These are phyloP conservation scores for Lathronympha strigana DNA, from an alignment of 2,888 invertebrate genomes.

Conservation along the genomic window DNA sequence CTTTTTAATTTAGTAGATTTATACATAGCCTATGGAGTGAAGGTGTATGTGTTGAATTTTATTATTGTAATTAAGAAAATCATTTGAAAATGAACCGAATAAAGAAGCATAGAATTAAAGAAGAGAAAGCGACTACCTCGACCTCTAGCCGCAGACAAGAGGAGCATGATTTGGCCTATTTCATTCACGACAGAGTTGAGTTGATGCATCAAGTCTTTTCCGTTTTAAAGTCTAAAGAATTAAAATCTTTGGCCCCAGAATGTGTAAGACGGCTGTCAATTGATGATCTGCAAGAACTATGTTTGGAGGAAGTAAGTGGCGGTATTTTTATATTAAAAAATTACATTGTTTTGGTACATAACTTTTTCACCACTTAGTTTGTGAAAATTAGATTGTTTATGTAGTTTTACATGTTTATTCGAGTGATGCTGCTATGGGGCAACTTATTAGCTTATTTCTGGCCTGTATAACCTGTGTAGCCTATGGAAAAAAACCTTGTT, in stretches of 20 bases:
- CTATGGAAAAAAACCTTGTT: too few species aligned
- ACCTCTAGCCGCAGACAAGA: slow-evolving; percentile 55
- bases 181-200: slow-evolving; percentile 84
- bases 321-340: background rate
- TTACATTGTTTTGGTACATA: too few species aligned
- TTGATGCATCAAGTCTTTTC: slow-evolving; percentile 85
- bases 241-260: slow-evolving; percentile 83
- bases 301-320: slow-evolving; percentile 81
- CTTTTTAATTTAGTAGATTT: slow-evolving; percentile 1
- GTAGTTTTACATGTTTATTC: too few species aligned
- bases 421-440: too few species aligned
- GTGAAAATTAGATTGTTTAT: too few species aligned
- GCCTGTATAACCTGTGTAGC: too few species aligned
- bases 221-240: slow-evolving; percentile 81
- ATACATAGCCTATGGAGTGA: background rate
- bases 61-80: background rate
- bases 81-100: slow-evolving; percentile 46
- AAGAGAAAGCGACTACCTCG: slow-evolving; percentile 59
- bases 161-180: slow-evolving; percentile 82
- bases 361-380: too few species aligned
- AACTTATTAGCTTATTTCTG: too few species aligned
- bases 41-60: background rate
- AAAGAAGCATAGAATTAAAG: slow-evolving; percentile 67
- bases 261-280: slow-evolving; percentile 72
- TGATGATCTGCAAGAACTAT: slow-evolving; percentile 84